A percentile compares a stretch with the other conserved stretches of the same genome.
These are phyloP conservation scores for Palythoa caribaeorum DNA, from an alignment of 92 coral and sea anemone species.

Conservation along the genomic window DNA sequence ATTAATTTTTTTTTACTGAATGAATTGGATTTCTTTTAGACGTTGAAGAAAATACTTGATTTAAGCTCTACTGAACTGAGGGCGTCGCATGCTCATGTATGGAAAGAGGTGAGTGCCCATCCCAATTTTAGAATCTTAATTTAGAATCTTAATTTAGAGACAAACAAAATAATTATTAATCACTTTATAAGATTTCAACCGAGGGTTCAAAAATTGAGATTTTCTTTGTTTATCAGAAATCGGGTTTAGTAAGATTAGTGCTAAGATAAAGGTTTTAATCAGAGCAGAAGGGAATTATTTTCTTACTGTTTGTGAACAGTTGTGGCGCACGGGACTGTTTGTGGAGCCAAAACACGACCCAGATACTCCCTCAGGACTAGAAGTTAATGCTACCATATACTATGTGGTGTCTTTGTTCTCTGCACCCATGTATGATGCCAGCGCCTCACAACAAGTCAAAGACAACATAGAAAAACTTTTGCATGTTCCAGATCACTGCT, in stretches of 20 bases:
- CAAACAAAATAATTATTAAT: not conserved
- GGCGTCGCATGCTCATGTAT: constrained; percentile 15
- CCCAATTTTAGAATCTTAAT: not conserved
- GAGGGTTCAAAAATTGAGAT: not conserved
- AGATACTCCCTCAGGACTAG: constrained; percentile 95
- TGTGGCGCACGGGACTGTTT: constrained; percentile 88
- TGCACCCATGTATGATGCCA: constrained; percentile 61
- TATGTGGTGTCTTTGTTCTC: constrained; percentile 89
- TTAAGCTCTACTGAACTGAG: constrained; percentile 8
- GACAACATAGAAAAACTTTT: constrained; percentile 72
- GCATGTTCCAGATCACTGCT: constrained; percentile 95
- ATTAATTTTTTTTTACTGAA: not conserved
- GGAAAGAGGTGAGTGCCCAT: constrained; percentile 7
- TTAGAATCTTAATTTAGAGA: not conserved
- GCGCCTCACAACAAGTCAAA: constrained; percentile 61
- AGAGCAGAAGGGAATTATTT: no score
- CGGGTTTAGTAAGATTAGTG: no score
- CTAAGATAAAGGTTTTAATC: no score
- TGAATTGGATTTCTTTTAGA: constrained; percentile 7
- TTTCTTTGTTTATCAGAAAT: no score
- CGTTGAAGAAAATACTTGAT: not conserved
- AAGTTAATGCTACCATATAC: constrained; percentile 94
- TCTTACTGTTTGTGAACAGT: constrained; percentile 48
- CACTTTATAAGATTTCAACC: not conserved
- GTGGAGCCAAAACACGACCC: constrained; percentile 95